Evolutionary conservation across 2,888 invertebrate species (phyloP), one percentile per base, ranked within the genome.

Genomic region (Trypoxylon attenuatum): DNA sequence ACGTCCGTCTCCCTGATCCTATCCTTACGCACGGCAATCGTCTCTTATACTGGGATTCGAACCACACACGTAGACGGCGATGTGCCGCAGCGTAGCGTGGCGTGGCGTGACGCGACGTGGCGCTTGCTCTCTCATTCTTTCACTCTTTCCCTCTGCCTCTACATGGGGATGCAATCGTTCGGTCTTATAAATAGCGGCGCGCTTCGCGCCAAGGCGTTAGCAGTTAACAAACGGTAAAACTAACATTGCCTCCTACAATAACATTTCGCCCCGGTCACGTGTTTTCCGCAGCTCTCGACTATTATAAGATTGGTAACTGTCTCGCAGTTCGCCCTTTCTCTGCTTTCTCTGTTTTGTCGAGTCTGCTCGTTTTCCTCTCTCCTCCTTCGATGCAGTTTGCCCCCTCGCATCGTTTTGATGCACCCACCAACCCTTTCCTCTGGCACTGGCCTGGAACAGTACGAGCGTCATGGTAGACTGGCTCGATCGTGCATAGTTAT

Each of bases 241-340:
- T 81, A 84, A 84, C 84, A 82, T 79, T 70, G 77, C 79, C 81
- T 83, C 79, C 82, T 84, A 83, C 83, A 83, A 84, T 85, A 85
- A 85, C 84, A 85, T 85, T 85, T 84, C 78, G 85, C 84, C 79
- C 79, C 85, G 84, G 84, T 87, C 87, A 88, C 86, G 82, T 84
- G 80, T 76, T 82, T 81, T 79, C 83, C 77, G 83, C 80, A 72
- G 67, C 33, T 82, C 76, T 66, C 77, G 78, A 78, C 83, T 82
- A 82, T 81, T 81, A 80, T 83, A 76, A 82, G 83, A 82, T 78
- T 71, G 64, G 55, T 61, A 67, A 66, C 72, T 68, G 61, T 69
- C 65, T 63, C 60, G 67, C 51, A 33, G 45, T 52, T 53, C 47
- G 10, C 54, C 42, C 55, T 50, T 51, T 38, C 42, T 22, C 19